Conservation (phyloP, 2,113 vertebrate species). For the Vulpes ferrilata region DNA sequence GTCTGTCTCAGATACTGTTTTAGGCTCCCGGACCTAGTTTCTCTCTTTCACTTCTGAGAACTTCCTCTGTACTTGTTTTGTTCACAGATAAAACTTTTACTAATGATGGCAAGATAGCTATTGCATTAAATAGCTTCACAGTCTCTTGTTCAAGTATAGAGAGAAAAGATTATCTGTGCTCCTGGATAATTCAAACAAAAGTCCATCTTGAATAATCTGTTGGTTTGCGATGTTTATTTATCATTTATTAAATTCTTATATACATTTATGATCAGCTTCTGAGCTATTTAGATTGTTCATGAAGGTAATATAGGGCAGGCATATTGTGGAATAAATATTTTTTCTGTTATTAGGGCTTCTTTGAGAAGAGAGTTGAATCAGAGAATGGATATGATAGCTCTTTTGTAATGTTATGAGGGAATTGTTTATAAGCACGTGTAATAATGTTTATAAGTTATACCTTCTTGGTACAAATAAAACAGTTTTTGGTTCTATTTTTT, state of each 20-base stretch:
- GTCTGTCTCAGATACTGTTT: neutral
- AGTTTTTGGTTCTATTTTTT: neutral
- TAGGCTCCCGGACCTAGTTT: neutral
- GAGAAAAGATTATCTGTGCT: constrained; percentile 20
- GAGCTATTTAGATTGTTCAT: neutral
- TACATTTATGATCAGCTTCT: neutral
- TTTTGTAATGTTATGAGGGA: neutral
- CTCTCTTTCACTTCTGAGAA: neutral
- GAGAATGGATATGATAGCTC: neutral
- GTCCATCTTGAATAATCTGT: neutral
- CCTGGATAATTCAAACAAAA: constrained; percentile 28
- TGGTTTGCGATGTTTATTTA: constrained; percentile 8
- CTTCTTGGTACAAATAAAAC: neutral
- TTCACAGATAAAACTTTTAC: constrained; percentile 2
- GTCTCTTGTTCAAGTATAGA: neutral
- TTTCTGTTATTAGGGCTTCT: neutral
- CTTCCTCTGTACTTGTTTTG: neutral
- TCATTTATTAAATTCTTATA: neutral
- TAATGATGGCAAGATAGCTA: neutral
- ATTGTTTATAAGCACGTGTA: neutral
- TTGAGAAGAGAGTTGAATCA: neutral
- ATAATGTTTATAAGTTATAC: neutral
- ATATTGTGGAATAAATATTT: neutral
- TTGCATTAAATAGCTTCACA: neutral
- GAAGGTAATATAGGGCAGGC: neutral